Conservation (phyloP, 2,797 vertebrate species). For the Spatula versicolor region DNA sequence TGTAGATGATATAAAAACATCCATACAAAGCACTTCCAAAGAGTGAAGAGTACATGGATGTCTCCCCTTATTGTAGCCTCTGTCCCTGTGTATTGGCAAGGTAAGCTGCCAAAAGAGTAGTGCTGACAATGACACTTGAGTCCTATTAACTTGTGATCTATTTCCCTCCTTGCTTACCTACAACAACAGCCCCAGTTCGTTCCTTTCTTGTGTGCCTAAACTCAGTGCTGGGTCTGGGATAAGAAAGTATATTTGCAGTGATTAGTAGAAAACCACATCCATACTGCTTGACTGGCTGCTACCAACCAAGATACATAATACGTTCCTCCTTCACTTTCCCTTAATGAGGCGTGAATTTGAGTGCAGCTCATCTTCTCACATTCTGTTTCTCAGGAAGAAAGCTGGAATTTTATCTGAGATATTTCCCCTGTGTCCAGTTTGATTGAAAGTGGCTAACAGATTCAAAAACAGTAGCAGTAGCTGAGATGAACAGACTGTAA, state of each 20-base stretch:
- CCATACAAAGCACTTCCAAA: not conserved
- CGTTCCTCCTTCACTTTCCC: not conserved
- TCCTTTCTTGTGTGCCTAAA: not conserved
- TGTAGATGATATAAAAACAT: not conserved
- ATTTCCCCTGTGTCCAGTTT: not conserved
- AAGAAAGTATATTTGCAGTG: not conserved
- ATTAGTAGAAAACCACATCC: not conserved
- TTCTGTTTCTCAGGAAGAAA: rapidly evolving
- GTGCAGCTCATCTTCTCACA: not conserved
- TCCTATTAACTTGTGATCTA: not conserved
- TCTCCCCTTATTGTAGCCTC: not conserved
- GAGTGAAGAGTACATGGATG: not conserved
- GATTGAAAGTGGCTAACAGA: not conserved
- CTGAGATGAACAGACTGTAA: not conserved
- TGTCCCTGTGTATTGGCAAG: not conserved
- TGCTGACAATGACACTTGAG: not conserved
- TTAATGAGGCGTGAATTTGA: not conserved
- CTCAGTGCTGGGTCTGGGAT: not conserved
- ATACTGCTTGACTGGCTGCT: not conserved
- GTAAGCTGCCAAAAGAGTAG: not conserved
- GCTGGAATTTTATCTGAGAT: not conserved
- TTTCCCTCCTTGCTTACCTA: not conserved
- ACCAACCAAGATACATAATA: not conserved
- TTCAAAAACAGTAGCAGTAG: not conserved
- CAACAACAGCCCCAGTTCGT: not conserved